These are phyloP conservation scores for Poecilus cupreus DNA, from an alignment of 2,888 invertebrate species.

Conservation along the genomic window DNA sequence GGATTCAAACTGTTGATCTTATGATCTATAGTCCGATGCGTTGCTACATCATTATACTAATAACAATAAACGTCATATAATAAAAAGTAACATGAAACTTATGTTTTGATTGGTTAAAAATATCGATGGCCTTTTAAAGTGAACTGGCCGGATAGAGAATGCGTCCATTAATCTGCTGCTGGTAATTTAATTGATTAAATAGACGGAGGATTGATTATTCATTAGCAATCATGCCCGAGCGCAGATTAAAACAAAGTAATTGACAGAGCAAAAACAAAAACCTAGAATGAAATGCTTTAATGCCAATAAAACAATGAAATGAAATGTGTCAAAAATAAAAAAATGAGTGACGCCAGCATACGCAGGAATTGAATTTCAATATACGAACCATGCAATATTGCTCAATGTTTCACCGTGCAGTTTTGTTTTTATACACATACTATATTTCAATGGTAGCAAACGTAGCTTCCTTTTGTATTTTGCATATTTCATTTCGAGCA, in stretches of 20 bases:
- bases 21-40: too few species aligned
- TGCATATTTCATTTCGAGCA: slow-evolving; percentile 46
- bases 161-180: too few species aligned
- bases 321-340: slow-evolving; percentile 24
- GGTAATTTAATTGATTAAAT: neutral
- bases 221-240: neutral
- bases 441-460: slow-evolving; percentile 15
- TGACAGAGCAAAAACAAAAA: neutral
- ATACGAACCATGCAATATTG: slow-evolving; percentile 15
- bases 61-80: too few species aligned
- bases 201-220: neutral
- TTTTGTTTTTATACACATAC: slow-evolving; percentile 27
- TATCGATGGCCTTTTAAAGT: too few species aligned
- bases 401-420: neutral
- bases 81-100: too few species aligned
- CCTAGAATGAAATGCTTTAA: neutral
- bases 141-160: too few species aligned
- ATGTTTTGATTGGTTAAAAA: too few species aligned
- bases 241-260: neutral
- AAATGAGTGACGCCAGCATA: neutral
- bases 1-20: too few species aligned
- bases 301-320: neutral
- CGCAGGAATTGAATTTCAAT: slow-evolving; percentile 35
- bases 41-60: too few species aligned
- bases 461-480: slow-evolving; percentile 38